These are phyloP conservation scores for Synanceia verrucosa DNA, from an alignment of 2,797 vertebrate genomes.

Conservation along the genomic window DNA sequence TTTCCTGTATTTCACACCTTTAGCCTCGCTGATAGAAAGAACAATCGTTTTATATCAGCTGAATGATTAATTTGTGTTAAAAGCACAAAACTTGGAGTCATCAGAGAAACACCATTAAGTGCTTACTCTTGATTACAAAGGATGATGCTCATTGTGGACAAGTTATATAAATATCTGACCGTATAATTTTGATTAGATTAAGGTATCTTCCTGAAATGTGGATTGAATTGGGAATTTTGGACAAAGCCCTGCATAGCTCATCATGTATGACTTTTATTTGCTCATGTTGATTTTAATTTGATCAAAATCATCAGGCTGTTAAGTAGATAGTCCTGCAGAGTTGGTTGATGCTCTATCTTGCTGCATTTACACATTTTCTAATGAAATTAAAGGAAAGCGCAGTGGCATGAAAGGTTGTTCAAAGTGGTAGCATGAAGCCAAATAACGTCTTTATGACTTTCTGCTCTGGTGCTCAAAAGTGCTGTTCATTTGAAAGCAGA, in stretches of 20 bases:
- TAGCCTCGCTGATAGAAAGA: constrained; percentile 34
- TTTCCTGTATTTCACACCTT: constrained; percentile 55
- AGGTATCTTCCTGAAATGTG: constrained; percentile 51
- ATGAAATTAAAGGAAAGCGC: constrained; percentile 50
- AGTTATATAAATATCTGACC: constrained; percentile 53
- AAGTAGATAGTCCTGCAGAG: constrained; percentile 34
- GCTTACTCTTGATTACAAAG: constrained; percentile 57
- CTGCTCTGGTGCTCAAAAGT: constrained; percentile 44
- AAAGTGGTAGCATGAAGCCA: constrained; percentile 52
- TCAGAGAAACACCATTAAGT: too few species aligned
- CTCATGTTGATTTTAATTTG: constrained; percentile 52
- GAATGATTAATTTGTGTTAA: constrained; percentile 48
- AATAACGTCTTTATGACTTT: constrained; percentile 57
- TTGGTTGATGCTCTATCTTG: constrained; percentile 21
- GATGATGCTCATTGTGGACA: constrained; percentile 49
- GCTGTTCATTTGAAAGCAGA: constrained; percentile 43
- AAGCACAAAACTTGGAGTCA: constrained; percentile 30
- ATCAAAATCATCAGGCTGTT: constrained; percentile 43
- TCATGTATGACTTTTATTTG: constrained; percentile 37
- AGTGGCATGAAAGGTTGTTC: constrained; percentile 48
- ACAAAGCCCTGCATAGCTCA: constrained; percentile 15
- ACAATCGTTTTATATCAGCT: constrained; percentile 46
- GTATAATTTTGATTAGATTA: constrained; percentile 61
- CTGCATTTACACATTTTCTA: constrained; percentile 36
- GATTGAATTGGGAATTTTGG: constrained; percentile 67